Base-by-base conservation (phyloP, 2,113 vertebrate species). In the Megatriorchis doriae region DNA sequence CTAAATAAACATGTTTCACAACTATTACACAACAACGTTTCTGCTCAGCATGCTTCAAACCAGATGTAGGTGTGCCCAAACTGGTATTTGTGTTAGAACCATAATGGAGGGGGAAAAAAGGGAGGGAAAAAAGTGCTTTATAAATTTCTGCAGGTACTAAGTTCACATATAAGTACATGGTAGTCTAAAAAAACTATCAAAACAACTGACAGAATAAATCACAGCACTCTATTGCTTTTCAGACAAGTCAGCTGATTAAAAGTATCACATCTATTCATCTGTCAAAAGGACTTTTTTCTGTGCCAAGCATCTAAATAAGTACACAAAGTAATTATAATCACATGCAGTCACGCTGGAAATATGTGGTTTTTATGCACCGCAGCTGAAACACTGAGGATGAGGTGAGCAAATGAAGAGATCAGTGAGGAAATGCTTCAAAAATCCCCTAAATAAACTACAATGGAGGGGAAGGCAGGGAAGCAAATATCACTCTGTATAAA, bases 231-330 rank as follows among this genome's bases (percentile, higher is more conserved):
- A 36, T 0, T 40, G 61, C 86, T 93, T 91, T 92, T 63, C 90
- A 95, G 78, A 63, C 53, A 67, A 74, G 86, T 72, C 84, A 96
- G 65, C 42, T 94, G 91, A 96, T 86, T 16, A 81, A 55, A 67
- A 75, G 74, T 56, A 83, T 4, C 43, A 34, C 55, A 40, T 29
- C 38, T 20, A 82, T 48, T 94, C 56, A 82, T 55, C 65, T 45
- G 85, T 88, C 66, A 83, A 90, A 93, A 53, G 77, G 75, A 27
- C 70, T 75, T 79, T 36, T 70, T 87, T 58, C 73, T 83, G 52
- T 86, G 86, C 73, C 93, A 92, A 92, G 65, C 71, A 68, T 22
- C 67, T 81, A 70, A 96, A 94, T 6, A 96, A 81, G 52, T 75
- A 85, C 40, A 61, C 23, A 52, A 22, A 48, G 80, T 70, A 48